Evolutionary conservation across 1,140 invertebrate species (phyloP).

Genomic region (Zaprionus kolodkinae): DNA sequence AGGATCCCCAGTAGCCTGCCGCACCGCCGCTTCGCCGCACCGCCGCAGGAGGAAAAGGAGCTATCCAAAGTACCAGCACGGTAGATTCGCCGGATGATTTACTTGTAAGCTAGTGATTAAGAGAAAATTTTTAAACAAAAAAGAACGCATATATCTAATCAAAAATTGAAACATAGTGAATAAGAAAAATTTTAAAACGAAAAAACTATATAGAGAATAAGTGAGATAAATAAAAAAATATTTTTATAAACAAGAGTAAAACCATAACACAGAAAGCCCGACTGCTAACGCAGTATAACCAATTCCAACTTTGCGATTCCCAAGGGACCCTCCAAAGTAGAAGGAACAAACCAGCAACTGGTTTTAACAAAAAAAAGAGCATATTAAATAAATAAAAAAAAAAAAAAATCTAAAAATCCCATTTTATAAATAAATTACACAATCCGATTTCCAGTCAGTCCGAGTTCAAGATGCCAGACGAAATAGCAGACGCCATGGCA

Average conservation of each 20-base stretch:
- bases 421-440: conserved; percentile 7
- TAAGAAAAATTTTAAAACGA: no score
- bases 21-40: conserved; percentile 5
- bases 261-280: no score
- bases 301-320: conserved; percentile 1
- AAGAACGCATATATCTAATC: no score
- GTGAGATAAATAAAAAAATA: no score
- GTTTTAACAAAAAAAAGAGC: conserved; percentile 1
- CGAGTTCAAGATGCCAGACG: conserved; percentile 7
- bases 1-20: conserved; percentile 14
- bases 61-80: conserved; percentile 4
- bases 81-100: conserved; percentile 24
- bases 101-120: conserved; percentile 13
- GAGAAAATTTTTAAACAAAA: conserved; percentile 1
- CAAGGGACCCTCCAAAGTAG: conserved; percentile 4
- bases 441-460: background rate
- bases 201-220: no score
- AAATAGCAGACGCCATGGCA: conserved; percentile 1
- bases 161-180: no score
- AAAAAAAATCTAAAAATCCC: conserved; percentile 10
- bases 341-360: background rate
- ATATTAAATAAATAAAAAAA: conserved; percentile 8
- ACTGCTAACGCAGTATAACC: background rate
- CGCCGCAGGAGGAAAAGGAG: conserved; percentile 6
- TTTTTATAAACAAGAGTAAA: no score